Percentiles rank a stretch among this genome's conserved stretches.
Evolutionary conservation across 2,113 vertebrate genomes (phyloP).

Genomic region (Noturus placidus): DNA sequence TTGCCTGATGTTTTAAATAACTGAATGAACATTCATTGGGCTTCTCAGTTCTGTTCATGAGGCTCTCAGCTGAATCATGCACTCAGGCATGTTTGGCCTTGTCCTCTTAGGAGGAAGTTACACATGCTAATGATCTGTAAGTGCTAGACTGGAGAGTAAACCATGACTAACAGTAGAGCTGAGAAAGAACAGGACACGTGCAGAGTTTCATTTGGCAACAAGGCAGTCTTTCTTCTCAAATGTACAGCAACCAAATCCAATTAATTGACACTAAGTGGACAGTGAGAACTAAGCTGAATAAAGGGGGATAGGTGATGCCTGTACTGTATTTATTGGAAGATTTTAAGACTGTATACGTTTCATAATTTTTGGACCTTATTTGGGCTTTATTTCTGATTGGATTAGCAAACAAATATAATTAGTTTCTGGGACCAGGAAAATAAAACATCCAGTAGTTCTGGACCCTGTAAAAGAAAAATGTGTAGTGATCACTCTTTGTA

Average conservation of each 20-base stretch:
- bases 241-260: slow-evolving; percentile 49
- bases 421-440: background rate
- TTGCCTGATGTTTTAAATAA: slow-evolving; percentile 25
- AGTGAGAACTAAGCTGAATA: slow-evolving; percentile 39
- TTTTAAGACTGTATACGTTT: slow-evolving; percentile 16
- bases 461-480: background rate
- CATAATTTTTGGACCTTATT: background rate
- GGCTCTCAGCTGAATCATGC: slow-evolving; percentile 42
- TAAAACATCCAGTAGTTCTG: background rate
- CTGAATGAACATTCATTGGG: slow-evolving; percentile 38
- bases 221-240: slow-evolving; percentile 49
- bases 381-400: background rate
- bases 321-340: slow-evolving; percentile 36
- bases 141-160: slow-evolving; percentile 58
- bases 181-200: slow-evolving; percentile 52
- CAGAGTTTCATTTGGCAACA: slow-evolving; percentile 51
- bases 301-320: slow-evolving; percentile 15
- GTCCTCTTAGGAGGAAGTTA: slow-evolving; percentile 56
- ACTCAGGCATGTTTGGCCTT: slow-evolving; percentile 52
- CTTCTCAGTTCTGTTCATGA: slow-evolving; percentile 47
- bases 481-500: background rate
- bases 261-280: slow-evolving; percentile 51
- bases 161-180: slow-evolving; percentile 54
- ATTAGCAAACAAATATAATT: background rate
- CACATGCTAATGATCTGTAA: slow-evolving; percentile 54